Evolutionary conservation across 2,113 vertebrate genomes (phyloP).

Genomic region (Chamaea fasciata): DNA sequence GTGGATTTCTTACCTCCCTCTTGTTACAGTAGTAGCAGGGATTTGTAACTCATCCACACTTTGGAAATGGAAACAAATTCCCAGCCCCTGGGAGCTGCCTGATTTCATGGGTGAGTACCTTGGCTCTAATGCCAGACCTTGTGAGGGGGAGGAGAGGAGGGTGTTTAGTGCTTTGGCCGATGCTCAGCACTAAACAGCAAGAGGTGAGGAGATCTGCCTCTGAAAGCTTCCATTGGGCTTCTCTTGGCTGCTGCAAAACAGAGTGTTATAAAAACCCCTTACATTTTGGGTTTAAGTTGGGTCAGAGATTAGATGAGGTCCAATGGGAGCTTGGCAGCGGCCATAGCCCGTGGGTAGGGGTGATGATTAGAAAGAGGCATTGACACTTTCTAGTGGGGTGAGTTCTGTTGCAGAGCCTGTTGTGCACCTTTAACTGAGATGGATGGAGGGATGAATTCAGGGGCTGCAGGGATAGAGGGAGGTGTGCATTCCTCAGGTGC

Average conservation of each 20-base stretch:
- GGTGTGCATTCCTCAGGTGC: background rate
- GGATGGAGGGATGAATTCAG: background rate
- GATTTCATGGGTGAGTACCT: background rate
- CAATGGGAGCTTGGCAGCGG: fast-evolving
- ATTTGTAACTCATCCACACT: background rate
- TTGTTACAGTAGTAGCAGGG: background rate
- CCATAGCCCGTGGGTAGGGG: background rate
- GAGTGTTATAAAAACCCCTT: background rate
- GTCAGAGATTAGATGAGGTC: background rate
- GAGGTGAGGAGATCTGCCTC: background rate
- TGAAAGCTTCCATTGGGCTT: background rate
- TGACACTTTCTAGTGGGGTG: background rate
- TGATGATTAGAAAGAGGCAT: background rate
- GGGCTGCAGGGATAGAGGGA: background rate
- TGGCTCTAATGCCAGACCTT: background rate
- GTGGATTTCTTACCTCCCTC: background rate
- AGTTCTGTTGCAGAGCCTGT: background rate
- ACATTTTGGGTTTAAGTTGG: background rate
- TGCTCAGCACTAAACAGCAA: background rate
- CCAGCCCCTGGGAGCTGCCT: background rate
- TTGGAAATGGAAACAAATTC: background rate
- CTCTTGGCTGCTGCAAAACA: background rate
- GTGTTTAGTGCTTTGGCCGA: background rate
- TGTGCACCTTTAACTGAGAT: background rate
- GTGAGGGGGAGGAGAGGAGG: background rate